Percentiles rank a stretch among this genome's conserved stretches.
These are phyloP conservation scores for Kryphioiulus occultus DNA, from an alignment of 2,888 invertebrate genomes.

Conservation along the genomic window DNA sequence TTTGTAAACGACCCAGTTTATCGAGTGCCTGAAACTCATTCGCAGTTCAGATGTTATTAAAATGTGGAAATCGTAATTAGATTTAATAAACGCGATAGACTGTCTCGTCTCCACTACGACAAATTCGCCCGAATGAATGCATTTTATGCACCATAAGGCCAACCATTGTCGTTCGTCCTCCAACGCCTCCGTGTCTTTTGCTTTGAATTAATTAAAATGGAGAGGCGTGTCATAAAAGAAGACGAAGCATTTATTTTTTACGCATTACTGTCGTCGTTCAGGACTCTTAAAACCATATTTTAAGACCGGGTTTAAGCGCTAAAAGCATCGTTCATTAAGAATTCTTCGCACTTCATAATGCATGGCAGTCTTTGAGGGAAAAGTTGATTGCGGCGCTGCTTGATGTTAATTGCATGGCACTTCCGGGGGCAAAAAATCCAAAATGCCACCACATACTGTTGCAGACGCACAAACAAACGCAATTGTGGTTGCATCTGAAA, in stretches of 20 bases:
- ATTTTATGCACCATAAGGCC: constrained; percentile 1
- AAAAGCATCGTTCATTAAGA: neutral
- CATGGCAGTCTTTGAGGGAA: neutral
- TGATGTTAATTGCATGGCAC: neutral
- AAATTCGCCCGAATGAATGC: neutral
- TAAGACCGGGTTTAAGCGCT: neutral
- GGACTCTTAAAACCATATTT: constrained; percentile 27
- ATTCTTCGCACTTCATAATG: neutral
- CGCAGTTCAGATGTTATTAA: constrained; percentile 13
- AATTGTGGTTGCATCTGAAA: constrained; percentile 7
- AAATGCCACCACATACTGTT: neutral
- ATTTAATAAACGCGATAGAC: constrained; percentile 21
- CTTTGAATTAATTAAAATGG: constrained; percentile 38
- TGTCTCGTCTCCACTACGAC: neutral
- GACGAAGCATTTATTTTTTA: constrained; percentile 9
- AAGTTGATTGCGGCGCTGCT: constrained; percentile 2
- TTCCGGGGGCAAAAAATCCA: neutral
- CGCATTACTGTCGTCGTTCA: neutral
- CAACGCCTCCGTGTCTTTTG: neutral
- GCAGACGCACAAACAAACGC: neutral
- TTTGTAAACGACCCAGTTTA: neutral
- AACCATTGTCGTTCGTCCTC: constrained; percentile 5
- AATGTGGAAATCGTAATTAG: constrained; percentile 36
- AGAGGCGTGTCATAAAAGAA: constrained; percentile 9
- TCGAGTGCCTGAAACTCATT: constrained; percentile 3